Evolutionary conservation across 2,888 invertebrate species (phyloP).

Genomic region (Rhingia campestris): DNA sequence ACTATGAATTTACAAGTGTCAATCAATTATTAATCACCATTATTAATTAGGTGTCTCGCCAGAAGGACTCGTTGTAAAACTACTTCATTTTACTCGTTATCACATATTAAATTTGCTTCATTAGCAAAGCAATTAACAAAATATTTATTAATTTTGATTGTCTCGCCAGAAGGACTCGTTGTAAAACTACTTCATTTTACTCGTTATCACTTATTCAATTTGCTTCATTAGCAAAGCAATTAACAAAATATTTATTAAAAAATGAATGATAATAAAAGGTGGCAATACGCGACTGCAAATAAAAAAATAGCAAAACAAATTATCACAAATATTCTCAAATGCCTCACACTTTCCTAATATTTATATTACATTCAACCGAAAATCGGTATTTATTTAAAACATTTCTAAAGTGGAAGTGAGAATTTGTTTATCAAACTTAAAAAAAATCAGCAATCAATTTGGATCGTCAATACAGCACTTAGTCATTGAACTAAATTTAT

Average conservation of each 20-base stretch:
- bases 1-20: conserved; percentile 14
- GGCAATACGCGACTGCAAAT: background rate
- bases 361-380: conserved; percentile 15
- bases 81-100: conserved; percentile 37
- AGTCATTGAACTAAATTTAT: conserved; percentile 26
- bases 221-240: conserved; percentile 37
- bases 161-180: conserved; percentile 39
- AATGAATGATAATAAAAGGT: too few relatives aligned
- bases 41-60: conserved; percentile 43
- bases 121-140: conserved; percentile 34
- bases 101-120: conserved; percentile 52
- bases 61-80: conserved; percentile 45
- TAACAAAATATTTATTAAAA: too few relatives aligned
- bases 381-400: conserved; percentile 18
- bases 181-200: conserved; percentile 21
- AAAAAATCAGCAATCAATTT: conserved; percentile 5
- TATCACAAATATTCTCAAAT: conserved; percentile 8
- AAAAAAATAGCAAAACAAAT: background rate
- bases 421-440: conserved; percentile 25
- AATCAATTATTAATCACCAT: conserved; percentile 52
- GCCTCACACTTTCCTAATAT: background rate
- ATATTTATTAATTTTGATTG: too few relatives aligned
- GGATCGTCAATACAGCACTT: conserved; percentile 28
- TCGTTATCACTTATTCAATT: conserved; percentile 57
- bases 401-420: conserved; percentile 5